Conservation (phyloP, 2,888 invertebrate genomes). For the Morpho deidamia region DNA sequence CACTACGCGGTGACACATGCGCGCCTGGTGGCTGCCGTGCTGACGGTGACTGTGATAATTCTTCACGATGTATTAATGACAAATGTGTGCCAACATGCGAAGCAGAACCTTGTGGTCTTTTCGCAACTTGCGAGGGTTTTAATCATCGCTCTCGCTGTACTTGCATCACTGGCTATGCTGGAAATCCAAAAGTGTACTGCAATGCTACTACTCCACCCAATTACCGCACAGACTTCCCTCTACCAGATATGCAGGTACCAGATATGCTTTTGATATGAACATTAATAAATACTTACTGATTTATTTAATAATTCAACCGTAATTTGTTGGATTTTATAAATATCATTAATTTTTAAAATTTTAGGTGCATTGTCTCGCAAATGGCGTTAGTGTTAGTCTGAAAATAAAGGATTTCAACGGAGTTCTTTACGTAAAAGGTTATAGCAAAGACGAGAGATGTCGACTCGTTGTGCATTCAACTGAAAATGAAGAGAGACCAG, state of each 20-base stretch:
- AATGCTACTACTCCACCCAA: constrained; percentile 62
- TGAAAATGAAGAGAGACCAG: constrained; percentile 82
- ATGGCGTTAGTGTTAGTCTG: constrained; percentile 92
- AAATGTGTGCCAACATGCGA: constrained; percentile 90
- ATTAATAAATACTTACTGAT: too few relatives aligned
- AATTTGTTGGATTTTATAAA: background rate
- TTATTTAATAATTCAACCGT: too few relatives aligned
- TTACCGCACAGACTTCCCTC: constrained; percentile 88
- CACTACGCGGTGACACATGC: constrained; percentile 88
- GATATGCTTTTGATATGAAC: constrained; percentile 30
- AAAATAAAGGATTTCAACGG: constrained; percentile 91
- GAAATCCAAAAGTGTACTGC: constrained; percentile 87
- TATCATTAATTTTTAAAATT: constrained; percentile 4
- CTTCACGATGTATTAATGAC: constrained; percentile 86
- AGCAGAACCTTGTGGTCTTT: constrained; percentile 84
- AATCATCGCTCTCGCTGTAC: constrained; percentile 88
- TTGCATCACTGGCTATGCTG: constrained; percentile 86
- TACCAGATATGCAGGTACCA: constrained; percentile 87
- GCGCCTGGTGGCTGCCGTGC: constrained; percentile 85
- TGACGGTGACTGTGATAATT: constrained; percentile 87
- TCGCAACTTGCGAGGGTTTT: constrained; percentile 87
- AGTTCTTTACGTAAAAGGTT: constrained; percentile 94
- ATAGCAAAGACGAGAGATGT: constrained; percentile 95
- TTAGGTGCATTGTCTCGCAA: constrained; percentile 91
- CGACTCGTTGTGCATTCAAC: constrained; percentile 88